phyloP scores from a whole-genome alignment of 2,888 invertebrate species.

The Zygothrica quintamaculata region DNA sequence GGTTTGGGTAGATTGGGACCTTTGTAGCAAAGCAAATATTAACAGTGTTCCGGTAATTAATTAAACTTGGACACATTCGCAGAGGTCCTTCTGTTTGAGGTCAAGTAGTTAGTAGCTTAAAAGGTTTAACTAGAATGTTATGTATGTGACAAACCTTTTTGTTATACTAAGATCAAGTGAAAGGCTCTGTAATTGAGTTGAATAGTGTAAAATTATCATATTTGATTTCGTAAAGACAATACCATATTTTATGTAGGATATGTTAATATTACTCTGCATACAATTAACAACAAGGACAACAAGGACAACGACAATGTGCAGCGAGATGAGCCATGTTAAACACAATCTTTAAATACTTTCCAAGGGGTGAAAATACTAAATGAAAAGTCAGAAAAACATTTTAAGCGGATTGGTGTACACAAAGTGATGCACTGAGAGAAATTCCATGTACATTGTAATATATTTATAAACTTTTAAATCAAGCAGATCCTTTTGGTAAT shows the following conservation, averaged over 20 bases:
- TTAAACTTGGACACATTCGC: constrained; percentile 67
- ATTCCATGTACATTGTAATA: no score
- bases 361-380: constrained; percentile 27
- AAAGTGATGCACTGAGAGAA: constrained; percentile 21
- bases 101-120: no score
- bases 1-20: constrained; percentile 13
- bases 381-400: constrained; percentile 61
- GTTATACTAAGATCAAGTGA: no score
- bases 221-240: constrained; percentile 9
- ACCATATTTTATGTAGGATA: constrained; percentile 8
- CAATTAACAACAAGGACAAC: constrained; percentile 26
- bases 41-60: constrained; percentile 77
- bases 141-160: no score
- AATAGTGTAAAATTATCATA: no score
- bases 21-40: constrained; percentile 71
- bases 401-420: constrained; percentile 38
- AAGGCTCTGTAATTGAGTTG: no score
- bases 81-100: constrained; percentile 20
- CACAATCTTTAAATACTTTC: background rate
- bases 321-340: constrained; percentile 5
- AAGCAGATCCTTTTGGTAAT: no score
- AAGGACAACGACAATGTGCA: no score
- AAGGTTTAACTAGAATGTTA: no score
- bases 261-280: background rate
- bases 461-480: no score